Evolutionary conservation across 2,888 invertebrate species (phyloP).

Genomic region (Ochlodes sylvanus): DNA sequence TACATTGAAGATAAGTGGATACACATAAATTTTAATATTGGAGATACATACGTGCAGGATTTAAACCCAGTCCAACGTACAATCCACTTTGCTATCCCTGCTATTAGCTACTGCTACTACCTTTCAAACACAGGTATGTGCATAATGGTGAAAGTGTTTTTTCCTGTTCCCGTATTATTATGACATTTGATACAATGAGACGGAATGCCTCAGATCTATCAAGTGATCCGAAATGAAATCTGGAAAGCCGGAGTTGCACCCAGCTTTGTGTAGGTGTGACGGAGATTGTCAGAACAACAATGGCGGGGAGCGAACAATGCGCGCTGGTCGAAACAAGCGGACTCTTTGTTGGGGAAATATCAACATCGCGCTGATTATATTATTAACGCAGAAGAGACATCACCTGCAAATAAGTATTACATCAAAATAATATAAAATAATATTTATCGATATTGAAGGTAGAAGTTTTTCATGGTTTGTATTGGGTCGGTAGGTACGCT

Average conservation of each 20-base stretch:
- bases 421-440: too few relatives aligned
- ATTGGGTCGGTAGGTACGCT: too few relatives aligned
- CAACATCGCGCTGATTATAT: slow-evolving; percentile 51
- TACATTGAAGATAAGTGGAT: too few relatives aligned
- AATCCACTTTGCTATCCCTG: too few relatives aligned
- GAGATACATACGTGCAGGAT: too few relatives aligned
- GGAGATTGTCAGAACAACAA: slow-evolving; percentile 78
- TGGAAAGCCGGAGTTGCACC: slow-evolving; percentile 39
- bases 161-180: background rate
- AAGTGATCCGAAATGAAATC: slow-evolving; percentile 55
- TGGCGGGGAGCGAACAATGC: slow-evolving; percentile 71
- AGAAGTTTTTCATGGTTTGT: too few relatives aligned
- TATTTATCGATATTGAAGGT: too few relatives aligned
- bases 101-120: too few relatives aligned
- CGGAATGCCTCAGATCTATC: slow-evolving; percentile 41
- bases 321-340: slow-evolving; percentile 74
- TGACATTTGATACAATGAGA: slow-evolving; percentile 18
- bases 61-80: too few relatives aligned
- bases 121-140: background rate
- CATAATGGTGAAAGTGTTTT: background rate
- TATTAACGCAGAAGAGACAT: slow-evolving; percentile 40
- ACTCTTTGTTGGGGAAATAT: slow-evolving; percentile 67
- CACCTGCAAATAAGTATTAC: too few relatives aligned
- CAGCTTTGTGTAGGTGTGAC: slow-evolving; percentile 48
- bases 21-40: too few relatives aligned